A percentile compares a stretch with the other conserved stretches of the same genome.
Conservation (phyloP, 2,888 invertebrate genomes). For the Drosophila peninsularis region DNA sequence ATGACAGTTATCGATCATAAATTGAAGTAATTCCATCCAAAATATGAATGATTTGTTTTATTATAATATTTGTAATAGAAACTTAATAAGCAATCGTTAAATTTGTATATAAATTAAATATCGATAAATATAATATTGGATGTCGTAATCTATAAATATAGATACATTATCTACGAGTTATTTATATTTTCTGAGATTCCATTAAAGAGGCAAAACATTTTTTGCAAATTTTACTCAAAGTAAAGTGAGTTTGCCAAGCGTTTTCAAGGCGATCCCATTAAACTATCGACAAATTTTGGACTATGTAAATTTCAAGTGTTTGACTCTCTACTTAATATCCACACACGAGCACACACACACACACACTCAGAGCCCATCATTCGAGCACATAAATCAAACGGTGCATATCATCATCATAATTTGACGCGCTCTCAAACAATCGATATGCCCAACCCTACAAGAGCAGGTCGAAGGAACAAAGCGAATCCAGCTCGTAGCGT, state of each 20-base stretch:
- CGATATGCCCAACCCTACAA: conserved; percentile 56
- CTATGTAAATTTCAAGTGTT: neutral
- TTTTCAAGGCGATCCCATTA: neutral
- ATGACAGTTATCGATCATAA: too few relatives aligned
- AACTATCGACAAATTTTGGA: neutral
- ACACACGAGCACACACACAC: neutral
- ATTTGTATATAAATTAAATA: too few relatives aligned
- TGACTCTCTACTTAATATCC: neutral
- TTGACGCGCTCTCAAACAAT: conserved; percentile 52
- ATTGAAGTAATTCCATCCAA: too few relatives aligned
- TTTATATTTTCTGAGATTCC: neutral
- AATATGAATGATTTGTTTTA: too few relatives aligned
- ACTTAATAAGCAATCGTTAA: too few relatives aligned
- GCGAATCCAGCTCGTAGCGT: conserved; percentile 31
- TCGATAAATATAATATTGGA: too few relatives aligned
- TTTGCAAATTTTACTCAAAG: neutral
- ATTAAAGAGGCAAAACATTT: neutral
- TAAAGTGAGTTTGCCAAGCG: too few relatives aligned
- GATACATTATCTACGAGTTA: neutral
- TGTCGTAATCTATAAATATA: too few relatives aligned
- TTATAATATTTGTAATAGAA: too few relatives aligned
- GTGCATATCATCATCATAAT: conserved; percentile 48
- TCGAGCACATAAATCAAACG: conserved; percentile 49
- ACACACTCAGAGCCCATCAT: neutral
- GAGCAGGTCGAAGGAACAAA: conserved; percentile 35